Conservation (phyloP, 2,888 invertebrate species). For the Saturnia japonica region DNA sequence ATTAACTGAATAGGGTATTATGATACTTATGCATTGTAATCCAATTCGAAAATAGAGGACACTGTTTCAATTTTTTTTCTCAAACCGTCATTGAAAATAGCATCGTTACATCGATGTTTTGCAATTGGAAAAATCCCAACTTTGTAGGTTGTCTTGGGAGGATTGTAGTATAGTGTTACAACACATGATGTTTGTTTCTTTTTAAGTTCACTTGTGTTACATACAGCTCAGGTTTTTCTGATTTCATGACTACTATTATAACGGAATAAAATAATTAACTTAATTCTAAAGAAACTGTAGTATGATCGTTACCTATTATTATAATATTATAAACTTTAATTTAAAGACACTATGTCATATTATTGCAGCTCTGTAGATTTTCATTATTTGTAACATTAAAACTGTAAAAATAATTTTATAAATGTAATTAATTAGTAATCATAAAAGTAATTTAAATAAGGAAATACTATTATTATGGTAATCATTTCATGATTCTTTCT, state of each 20-base stretch:
- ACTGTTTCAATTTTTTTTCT: too few species aligned
- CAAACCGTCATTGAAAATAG: too few species aligned
- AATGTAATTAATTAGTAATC: neutral
- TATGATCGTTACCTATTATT: neutral
- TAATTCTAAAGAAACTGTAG: neutral
- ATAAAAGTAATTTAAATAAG: neutral
- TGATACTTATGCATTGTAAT: too few species aligned
- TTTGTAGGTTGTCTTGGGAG: neutral
- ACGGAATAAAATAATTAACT: neutral
- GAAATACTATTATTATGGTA: neutral
- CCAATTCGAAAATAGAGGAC: too few species aligned
- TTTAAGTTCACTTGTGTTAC: neutral
- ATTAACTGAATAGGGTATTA: too few species aligned
- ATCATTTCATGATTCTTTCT: neutral
- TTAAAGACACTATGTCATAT: neutral
- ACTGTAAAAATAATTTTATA: neutral
- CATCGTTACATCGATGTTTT: too few species aligned
- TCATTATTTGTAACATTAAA: neutral
- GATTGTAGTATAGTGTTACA: neutral
- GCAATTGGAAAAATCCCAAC: too few species aligned
- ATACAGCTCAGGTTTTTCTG: neutral
- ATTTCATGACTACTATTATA: neutral
- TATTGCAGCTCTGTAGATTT: neutral
- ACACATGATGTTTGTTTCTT: too few species aligned
- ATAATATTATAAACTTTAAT: neutral